Conservation (phyloP, 1,140 invertebrate species). For the Limonius californicus region DNA sequence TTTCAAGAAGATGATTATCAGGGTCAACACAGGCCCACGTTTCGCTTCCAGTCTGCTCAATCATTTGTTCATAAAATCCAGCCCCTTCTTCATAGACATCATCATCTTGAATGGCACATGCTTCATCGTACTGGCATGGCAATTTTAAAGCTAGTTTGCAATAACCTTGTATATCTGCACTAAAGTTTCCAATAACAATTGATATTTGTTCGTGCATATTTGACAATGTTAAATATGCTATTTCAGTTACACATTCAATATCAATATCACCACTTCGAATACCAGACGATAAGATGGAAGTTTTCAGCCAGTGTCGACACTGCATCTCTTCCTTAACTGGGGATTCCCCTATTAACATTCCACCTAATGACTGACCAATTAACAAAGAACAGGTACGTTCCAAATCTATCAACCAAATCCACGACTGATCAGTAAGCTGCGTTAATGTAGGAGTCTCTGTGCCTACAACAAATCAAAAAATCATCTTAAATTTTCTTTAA, state of each 20-base stretch:
- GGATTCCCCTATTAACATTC: slow-evolving; percentile 53
- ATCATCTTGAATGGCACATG: slow-evolving; percentile 33
- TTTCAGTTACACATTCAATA: slow-evolving; percentile 21
- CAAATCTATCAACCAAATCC: slow-evolving; percentile 62
- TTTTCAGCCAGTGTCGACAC: slow-evolving; percentile 52
- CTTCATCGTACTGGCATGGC: slow-evolving; percentile 40
- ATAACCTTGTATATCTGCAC: slow-evolving; percentile 21
- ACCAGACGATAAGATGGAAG: slow-evolving; percentile 55
- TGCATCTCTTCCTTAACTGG: slow-evolving; percentile 50
- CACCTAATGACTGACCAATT: slow-evolving; percentile 58
- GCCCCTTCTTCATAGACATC: slow-evolving; percentile 18
- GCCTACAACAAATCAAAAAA: too few species aligned
- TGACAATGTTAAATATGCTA: slow-evolving; percentile 21
- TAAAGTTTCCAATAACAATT: slow-evolving; percentile 1
- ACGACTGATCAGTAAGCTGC: slow-evolving; percentile 49
- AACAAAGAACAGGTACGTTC: slow-evolving; percentile 58
- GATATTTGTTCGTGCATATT: slow-evolving; percentile 20
- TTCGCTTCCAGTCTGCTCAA: slow-evolving; percentile 43
- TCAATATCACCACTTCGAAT: slow-evolving; percentile 42
- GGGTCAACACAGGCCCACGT: slow-evolving; percentile 44
- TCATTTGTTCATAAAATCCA: slow-evolving; percentile 37
- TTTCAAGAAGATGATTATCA: slow-evolving; percentile 51
- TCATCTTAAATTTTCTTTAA: too few species aligned
- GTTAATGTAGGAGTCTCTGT: slow-evolving; percentile 49
- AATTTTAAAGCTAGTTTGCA: slow-evolving; percentile 37